Evolutionary conservation across 2,113 vertebrate genomes (phyloP), one percentile per base, ranked within the genome.

Genomic region (Capreolus pygargus): DNA sequence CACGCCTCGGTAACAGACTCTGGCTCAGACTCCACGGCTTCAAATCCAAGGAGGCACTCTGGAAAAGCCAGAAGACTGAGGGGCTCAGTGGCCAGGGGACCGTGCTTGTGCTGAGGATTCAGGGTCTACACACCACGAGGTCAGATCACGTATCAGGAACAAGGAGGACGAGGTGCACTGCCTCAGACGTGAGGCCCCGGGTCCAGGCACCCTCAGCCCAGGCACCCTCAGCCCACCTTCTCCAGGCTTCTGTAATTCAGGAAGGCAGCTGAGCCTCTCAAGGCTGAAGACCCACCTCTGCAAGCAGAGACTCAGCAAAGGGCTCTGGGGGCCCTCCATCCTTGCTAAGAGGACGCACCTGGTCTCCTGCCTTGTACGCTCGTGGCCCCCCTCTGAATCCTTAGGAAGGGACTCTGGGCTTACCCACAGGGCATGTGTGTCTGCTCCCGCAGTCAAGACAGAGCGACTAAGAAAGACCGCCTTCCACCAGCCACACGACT

Each of bases 11-110:
- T 36, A 50, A 74, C 12, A 39, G 55, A 43, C 23, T 91, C 21
- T n/a, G 33, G 21, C 57, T 89, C n/a, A 58, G 39, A 83, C 89
- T 54, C 60, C 91, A 86, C 28, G 89, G 67, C 27, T 86, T 76
- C 58, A 89, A 86, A 76, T 30, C 88, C 86, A 85, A 95, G 52
- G 55, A 58, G 27, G 54, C 30, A 43, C 28, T 67, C 0, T 64
- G 50, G 52, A 58, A 27, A 58, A 61, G 33, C 8, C 50, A 43
- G n/a, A 10, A 1, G 43, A 9, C 17, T 2, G 12, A 43, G 33
- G 39, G 16, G 36, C 23, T 8, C 1, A 54, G 43, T 21, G 23
- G 21, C 30, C 36, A 81, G 21, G 54, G 4, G 27, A 4, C 12
- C 9, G 3, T 17, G 28, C 50, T 78, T 36, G 1, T 11, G 28